phyloP scores from a whole-genome alignment of 2,888 invertebrate genomes.

The Orchesella flavescens region DNA sequence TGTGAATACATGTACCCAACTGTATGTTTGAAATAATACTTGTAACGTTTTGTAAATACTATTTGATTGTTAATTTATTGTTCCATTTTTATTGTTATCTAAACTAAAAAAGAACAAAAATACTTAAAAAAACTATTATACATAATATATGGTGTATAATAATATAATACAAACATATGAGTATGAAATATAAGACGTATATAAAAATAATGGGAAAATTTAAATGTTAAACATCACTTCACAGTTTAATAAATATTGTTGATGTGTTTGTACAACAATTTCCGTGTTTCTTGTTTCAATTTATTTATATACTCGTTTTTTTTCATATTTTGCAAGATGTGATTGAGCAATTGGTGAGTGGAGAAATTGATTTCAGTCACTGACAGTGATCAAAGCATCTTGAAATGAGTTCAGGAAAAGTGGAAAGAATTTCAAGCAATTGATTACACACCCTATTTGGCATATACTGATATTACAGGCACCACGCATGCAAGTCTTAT shows the following conservation, averaged over 20 bases:
- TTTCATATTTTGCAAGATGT: neutral
- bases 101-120: too few relatives aligned
- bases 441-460: neutral
- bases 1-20: too few relatives aligned
- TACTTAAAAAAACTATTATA: too few relatives aligned
- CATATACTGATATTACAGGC: neutral
- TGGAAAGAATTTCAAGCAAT: neutral
- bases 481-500: neutral
- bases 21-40: too few relatives aligned
- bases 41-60: too few relatives aligned
- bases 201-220: neutral
- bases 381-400: neutral
- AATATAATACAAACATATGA: neutral
- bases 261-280: slow-evolving; percentile 20
- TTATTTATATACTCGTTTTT: neutral
- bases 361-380: neutral
- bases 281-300: neutral
- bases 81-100: too few relatives aligned
- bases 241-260: slow-evolving; percentile 25
- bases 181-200: neutral
- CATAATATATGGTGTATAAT: too few relatives aligned
- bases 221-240: slow-evolving; percentile 3
- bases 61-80: too few relatives aligned
- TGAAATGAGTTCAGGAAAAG: neutral
- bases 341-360: too few relatives aligned